These are phyloP conservation scores for Zapus hudsonius DNA, from an alignment of 2,113 vertebrate genomes.

Conservation along the genomic window DNA sequence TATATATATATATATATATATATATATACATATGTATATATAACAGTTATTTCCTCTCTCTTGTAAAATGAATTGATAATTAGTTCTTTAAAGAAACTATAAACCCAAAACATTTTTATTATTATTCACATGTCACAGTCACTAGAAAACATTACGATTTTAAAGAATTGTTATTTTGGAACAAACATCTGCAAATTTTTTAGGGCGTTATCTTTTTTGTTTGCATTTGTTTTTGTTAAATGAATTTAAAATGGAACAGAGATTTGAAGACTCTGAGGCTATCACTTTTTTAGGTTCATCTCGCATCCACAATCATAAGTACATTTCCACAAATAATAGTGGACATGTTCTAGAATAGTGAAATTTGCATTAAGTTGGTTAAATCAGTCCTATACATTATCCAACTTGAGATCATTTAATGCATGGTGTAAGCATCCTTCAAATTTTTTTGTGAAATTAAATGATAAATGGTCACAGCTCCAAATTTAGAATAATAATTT, in stretches of 20 bases:
- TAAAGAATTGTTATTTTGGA: slow-evolving; percentile 29
- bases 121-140: slow-evolving; percentile 13
- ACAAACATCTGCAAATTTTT: slow-evolving; percentile 5
- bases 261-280: slow-evolving; percentile 28
- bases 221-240: slow-evolving; percentile 54
- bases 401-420: slow-evolving; percentile 25
- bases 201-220: slow-evolving; percentile 35
- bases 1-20: no score
- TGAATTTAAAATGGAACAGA: slow-evolving; percentile 24
- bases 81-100: slow-evolving; percentile 36
- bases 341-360: neutral
- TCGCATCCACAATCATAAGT: neutral
- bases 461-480: neutral
- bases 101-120: slow-evolving; percentile 42
- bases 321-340: slow-evolving; percentile 23
- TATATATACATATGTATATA: no score
- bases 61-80: slow-evolving; percentile 52
- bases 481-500: slow-evolving; percentile 30
- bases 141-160: slow-evolving; percentile 22
- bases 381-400: neutral
- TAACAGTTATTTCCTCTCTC: neutral
- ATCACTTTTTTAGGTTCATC: slow-evolving; percentile 12
- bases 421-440: neutral
- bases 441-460: slow-evolving; percentile 19
- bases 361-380: neutral